phyloP scores from a whole-genome alignment of 2,888 invertebrate species.

The Tachina grossa region DNA sequence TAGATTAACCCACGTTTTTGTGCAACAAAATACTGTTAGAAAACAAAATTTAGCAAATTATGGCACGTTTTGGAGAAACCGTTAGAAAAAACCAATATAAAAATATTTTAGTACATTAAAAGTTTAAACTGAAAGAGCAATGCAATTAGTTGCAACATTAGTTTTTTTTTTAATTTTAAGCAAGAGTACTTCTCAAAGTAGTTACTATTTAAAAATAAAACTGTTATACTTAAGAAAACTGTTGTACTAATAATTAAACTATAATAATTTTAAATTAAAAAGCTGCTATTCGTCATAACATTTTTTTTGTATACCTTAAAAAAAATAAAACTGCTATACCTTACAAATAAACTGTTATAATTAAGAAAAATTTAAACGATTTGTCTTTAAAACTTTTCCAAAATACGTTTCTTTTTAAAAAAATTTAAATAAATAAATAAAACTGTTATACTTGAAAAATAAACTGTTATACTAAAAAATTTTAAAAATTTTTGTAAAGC shows the following conservation, averaged over 20 bases:
- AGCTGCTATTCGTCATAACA: too few relatives aligned
- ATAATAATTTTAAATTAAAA: too few relatives aligned
- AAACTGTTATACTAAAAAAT: neutral
- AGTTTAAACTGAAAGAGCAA: neutral
- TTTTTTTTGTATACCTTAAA: too few relatives aligned
- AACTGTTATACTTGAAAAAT: neutral
- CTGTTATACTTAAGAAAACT: neutral
- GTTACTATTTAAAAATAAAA: neutral
- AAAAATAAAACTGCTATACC: too few relatives aligned
- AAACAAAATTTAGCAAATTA: constrained; percentile 2
- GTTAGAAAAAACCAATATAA: constrained; percentile 1
- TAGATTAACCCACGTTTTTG: constrained; percentile 28
- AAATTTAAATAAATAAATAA: neutral
- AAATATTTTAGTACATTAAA: neutral
- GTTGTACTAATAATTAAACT: neutral
- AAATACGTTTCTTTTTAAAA: too few relatives aligned
- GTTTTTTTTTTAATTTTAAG: too few relatives aligned
- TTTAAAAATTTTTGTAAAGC: too few relatives aligned
- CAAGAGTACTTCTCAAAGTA: too few relatives aligned
- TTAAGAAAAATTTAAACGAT: neutral
- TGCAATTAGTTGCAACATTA: neutral
- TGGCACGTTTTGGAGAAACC: constrained; percentile 26
- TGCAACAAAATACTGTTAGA: constrained; percentile 5
- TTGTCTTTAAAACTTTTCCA: too few relatives aligned
- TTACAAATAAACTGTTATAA: neutral